Evolutionary conservation across 2,888 invertebrate species (phyloP), one percentile per base, ranked within the genome.

Genomic region (Zaprionus obscuricornis): DNA sequence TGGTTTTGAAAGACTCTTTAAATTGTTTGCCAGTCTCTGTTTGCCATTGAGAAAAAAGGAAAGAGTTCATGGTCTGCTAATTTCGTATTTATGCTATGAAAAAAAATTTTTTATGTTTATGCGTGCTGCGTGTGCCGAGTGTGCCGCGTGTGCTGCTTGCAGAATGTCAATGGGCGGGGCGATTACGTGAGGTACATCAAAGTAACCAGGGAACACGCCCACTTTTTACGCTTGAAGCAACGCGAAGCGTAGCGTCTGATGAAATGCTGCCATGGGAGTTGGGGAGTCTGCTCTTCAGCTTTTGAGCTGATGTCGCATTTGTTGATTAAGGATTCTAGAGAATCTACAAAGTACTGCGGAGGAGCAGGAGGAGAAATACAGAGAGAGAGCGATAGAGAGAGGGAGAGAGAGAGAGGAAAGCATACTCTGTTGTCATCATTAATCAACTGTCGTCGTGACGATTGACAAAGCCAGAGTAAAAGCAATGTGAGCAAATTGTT

Each of bases 101-200:
- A n/a, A 13, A 10, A 22, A 34, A 45, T 60, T 56, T 59, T 72
- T 72, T 50, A 72, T 73, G 76, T 65, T 74, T 49, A 65, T 66
- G 74, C 62, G 51, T 62, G 42, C 39, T 8, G 39, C 47, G 47
- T 39, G 31, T 22, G 7, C 22, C 7, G 22, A 5, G 4, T 7
- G 31, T 10, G 13, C 11, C 16, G n/a, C 10, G 31, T 31, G 22
- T 3, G 18, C 26, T 31, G 46, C n/a, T n/a, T n/a, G n/a, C n/a
- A n/a, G 20, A 47, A 17, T 27, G 22, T 7, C 14, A 13, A 24
- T 5, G 22, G 66, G 58, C 50, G 67, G 46, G 33, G 31, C 55
- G 47, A 50, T 51, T 79, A 83, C 74, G 82, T 68, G 85, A 64
- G 74, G 58, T 40, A 81, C 86, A 85, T 81, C 86, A 85, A 81